Evolutionary conservation across 2,888 invertebrate genomes (phyloP), one percentile per base, ranked within the genome.

Genomic region (Eupithecia centaureata): DNA sequence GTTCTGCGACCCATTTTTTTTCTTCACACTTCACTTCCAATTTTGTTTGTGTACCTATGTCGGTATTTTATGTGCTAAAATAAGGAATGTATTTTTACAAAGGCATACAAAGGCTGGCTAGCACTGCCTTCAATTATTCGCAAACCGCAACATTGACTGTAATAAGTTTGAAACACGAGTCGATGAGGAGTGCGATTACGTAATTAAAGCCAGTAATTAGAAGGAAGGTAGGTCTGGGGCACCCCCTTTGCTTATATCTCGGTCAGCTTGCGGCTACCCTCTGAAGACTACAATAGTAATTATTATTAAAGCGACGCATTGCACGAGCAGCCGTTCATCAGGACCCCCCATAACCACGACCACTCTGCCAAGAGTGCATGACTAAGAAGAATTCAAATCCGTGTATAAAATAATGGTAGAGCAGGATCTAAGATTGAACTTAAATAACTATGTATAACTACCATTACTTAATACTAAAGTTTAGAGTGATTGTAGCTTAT

Each of bases 171-270:
- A 73, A 72, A 76, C 72, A 68, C 66, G 54, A 67, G 67, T 75
- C 52, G 60, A 62, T 71, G 73, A 75, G 73, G 76, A 72, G 70
- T 60, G 70, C 62, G 62, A 68, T 73, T 69, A 74, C 74, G 76
- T 78, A 79, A 82, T 81, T 79, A 81, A 78, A 80, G 75, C 74
- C 75, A 73, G 74, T 80, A 82, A 83, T 82, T 81, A 81, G 78
- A 77, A 77, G 75, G 72, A 74, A 73, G 71, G 75, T 81, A 77
- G 79, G 72, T 80, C 73, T 65, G 66, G 70, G 70, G 65, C 73
- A 54, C 65, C 65, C 65, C 63, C 35, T 57, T 57, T 27, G 54
- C 56, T 35, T 47, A 58, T 35, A n/a, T 28, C 58, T 47, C 42
- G 57, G 42, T 47, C 42, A 25, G 47, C 35, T 62, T 62, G 54